phyloP scores from a whole-genome alignment of 37 sponge, comb jelly and placozoan genomes.

The Beroe ovata region DNA sequence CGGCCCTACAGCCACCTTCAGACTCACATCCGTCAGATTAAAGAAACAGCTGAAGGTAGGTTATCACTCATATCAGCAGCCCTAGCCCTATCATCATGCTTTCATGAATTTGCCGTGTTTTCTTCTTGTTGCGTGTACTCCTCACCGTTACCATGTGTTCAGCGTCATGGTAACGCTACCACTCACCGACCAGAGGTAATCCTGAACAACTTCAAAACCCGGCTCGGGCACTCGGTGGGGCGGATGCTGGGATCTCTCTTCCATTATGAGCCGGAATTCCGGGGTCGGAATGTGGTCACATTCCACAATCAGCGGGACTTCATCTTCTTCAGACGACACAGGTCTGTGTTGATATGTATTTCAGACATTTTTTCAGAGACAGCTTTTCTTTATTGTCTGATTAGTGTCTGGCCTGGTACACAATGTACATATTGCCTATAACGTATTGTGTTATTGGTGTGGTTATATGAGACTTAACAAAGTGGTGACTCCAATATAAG shows the following conservation, averaged over 20 bases:
- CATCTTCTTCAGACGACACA: conserved; percentile 95
- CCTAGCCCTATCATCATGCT: no score
- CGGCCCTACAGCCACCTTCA: conserved; percentile 97
- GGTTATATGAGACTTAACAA: no score
- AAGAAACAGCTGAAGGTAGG: conserved; percentile 82
- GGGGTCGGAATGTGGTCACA: conserved; percentile 89
- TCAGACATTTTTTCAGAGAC: no score
- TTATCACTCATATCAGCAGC: no score
- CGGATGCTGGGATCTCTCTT: conserved; percentile 92
- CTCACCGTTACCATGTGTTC: no score
- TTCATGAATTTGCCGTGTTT: no score
- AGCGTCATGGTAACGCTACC: conserved; percentile 86
- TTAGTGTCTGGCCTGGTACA: not conserved
- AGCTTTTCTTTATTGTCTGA: not conserved
- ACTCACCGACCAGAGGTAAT: conserved; percentile 88
- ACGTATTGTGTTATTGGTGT: no score
- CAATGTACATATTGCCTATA: no score
- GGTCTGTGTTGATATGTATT: no score
- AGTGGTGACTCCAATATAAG: no score
- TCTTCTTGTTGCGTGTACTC: no score
- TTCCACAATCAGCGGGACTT: conserved; percentile 97
- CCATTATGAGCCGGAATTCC: conserved; percentile 89
- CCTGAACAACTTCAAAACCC: conserved; percentile 90
- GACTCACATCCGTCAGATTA: conserved; percentile 78
- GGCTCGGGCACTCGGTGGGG: conserved; percentile 89